A percentile compares a stretch with the other conserved stretches of the same genome.
Conservation (phyloP, 2,797 vertebrate species). For the Hydrocynus forskahlii region DNA sequence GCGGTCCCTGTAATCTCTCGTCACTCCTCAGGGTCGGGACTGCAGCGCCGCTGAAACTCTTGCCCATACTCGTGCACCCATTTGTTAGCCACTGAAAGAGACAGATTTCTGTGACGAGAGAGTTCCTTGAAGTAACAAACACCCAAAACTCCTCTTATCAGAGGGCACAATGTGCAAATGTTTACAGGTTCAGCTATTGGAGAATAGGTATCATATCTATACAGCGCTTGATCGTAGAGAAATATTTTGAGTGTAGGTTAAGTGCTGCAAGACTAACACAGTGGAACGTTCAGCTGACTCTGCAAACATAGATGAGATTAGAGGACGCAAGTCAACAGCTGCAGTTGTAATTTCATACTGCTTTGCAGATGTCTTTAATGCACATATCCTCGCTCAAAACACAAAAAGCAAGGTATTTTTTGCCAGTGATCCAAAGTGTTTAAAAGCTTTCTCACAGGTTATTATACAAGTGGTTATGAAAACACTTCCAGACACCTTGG, state of each 20-base stretch:
- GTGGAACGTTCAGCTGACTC: background rate
- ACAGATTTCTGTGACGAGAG: background rate
- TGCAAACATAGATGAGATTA: background rate
- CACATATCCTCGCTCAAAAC: too few relatives aligned
- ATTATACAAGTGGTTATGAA: too few relatives aligned
- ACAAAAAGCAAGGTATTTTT: too few relatives aligned
- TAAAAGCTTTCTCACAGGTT: too few relatives aligned
- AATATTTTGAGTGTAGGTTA: background rate
- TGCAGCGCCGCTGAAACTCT: conserved; percentile 88
- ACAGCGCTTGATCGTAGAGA: conserved; percentile 1
- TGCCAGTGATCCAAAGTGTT: too few relatives aligned
- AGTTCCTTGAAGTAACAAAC: background rate
- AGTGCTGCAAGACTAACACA: background rate
- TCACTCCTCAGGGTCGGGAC: conserved; percentile 82
- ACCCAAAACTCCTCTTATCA: background rate
- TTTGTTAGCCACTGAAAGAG: conserved; percentile 90
- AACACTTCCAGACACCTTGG: too few relatives aligned
- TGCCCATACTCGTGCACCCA: conserved; percentile 95
- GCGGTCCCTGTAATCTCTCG: conserved; percentile 53
- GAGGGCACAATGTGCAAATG: background rate
- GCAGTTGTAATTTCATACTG: background rate
- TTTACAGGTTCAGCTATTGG: background rate
- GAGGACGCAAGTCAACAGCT: background rate
- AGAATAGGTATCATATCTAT: conserved; percentile 18
- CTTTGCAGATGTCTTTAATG: background rate